phyloP scores from a whole-genome alignment of 2,113 vertebrate species.

The Conger conger region DNA sequence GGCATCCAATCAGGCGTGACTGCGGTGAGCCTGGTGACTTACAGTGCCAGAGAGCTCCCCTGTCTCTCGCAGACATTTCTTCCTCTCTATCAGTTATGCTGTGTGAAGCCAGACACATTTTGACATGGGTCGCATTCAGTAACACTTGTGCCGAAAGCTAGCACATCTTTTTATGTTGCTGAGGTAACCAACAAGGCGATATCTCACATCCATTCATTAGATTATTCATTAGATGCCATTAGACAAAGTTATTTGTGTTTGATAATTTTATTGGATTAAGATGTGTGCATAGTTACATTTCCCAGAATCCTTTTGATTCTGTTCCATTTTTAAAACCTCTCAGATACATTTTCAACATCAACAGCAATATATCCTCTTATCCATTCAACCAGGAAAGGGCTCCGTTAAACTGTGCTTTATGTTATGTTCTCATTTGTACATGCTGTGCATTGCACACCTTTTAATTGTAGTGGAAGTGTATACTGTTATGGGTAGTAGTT shows the following conservation, averaged over 20 bases:
- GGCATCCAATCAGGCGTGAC: constrained; percentile 49
- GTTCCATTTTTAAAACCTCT: too few relatives aligned
- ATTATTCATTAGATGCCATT: neutral
- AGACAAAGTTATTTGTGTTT: neutral
- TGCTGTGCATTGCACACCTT: too few relatives aligned
- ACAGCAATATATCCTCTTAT: too few relatives aligned
- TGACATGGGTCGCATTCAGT: neutral
- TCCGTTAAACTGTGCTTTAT: too few relatives aligned
- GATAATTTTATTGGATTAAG: too few relatives aligned
- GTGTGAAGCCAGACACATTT: neutral
- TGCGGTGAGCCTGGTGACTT: constrained; percentile 58
- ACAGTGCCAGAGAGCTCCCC: constrained; percentile 63
- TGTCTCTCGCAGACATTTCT: constrained; percentile 41
- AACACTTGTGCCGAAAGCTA: neutral
- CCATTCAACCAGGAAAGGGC: too few relatives aligned
- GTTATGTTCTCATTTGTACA: too few relatives aligned
- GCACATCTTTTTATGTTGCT: neutral
- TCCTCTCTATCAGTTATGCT: neutral
- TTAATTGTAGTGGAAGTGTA: too few relatives aligned
- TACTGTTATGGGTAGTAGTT: neutral
- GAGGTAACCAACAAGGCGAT: neutral
- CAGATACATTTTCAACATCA: too few relatives aligned
- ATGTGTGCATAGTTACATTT: too few relatives aligned
- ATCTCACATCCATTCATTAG: neutral
- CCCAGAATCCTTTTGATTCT: too few relatives aligned